These are phyloP conservation scores for Sphecodes monilicornis DNA, from an alignment of 2,888 invertebrate species.

Conservation along the genomic window DNA sequence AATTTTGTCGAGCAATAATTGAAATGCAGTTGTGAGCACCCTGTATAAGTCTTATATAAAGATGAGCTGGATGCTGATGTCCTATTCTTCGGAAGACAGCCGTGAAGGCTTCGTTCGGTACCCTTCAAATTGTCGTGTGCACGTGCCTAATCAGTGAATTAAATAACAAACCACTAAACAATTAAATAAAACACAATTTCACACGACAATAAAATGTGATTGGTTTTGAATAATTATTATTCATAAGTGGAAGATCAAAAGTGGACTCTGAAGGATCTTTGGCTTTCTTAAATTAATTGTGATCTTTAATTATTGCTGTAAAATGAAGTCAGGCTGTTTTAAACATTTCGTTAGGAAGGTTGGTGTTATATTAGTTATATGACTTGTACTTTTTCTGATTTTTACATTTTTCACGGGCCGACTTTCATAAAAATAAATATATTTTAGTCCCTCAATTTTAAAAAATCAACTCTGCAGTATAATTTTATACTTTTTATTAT, in stretches of 20 bases:
- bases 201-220: conserved; percentile 26
- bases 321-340: conserved; percentile 26
- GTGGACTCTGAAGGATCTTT: neutral
- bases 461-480: too few relatives aligned
- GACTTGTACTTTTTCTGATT: neutral
- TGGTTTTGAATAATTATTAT: neutral
- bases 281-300: neutral
- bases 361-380: neutral
- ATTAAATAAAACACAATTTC: neutral
- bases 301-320: neutral
- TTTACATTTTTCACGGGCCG: neutral
- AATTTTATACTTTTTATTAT: neutral
- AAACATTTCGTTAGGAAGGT: conserved; percentile 27
- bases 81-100: conserved; percentile 36
- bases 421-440: too few relatives aligned
- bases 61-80: conserved; percentile 54
- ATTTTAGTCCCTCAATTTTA: too few relatives aligned
- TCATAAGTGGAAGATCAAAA: neutral
- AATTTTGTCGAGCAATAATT: neutral
- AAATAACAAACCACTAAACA: neutral
- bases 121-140: neutral
- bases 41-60: conserved; percentile 51
- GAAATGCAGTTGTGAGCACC: conserved; percentile 22
- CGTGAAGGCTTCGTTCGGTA: conserved; percentile 40
- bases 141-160: neutral